phyloP scores from a whole-genome alignment of 2,888 invertebrate genomes.

The Perdita meconis region DNA sequence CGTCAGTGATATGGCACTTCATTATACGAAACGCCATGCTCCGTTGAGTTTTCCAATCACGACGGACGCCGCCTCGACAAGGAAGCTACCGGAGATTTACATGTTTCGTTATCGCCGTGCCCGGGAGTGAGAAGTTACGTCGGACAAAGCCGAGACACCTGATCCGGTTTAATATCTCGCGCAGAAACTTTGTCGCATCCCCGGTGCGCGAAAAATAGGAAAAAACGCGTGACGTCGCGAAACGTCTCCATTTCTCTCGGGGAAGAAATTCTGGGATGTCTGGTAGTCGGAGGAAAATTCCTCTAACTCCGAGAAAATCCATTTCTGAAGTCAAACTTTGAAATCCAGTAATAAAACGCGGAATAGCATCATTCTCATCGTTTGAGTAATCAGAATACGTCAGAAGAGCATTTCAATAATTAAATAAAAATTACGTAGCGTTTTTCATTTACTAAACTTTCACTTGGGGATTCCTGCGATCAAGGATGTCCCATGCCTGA shows the following conservation, averaged over 20 bases:
- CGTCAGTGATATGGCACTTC: conserved; percentile 58
- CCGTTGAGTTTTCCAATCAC: conserved; percentile 57
- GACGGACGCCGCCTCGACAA: conserved; percentile 11
- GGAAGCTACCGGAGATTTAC: conserved; percentile 42
- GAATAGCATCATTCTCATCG: no score
- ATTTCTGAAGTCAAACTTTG: no score
- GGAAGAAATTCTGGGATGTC: no score
- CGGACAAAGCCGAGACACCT: conserved; percentile 29
- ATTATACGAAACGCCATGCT: conserved; percentile 50
- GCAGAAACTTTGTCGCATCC: conserved; percentile 6
- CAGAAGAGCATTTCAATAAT: no score
- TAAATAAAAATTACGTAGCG: no score
- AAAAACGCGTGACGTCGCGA: neutral
- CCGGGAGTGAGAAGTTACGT: neutral
- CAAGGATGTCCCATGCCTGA: no score
- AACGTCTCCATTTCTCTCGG: neutral
- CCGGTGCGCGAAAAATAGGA: neutral
- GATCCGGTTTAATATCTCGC: conserved; percentile 28
- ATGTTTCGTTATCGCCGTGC: conserved; percentile 37
- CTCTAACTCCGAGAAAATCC: neutral
- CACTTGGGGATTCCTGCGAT: no score
- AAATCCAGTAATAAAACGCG: no score
- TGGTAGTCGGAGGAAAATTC: neutral
- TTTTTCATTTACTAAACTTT: no score
- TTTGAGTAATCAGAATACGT: no score